phyloP scores from a whole-genome alignment of 2,113 vertebrate genomes.

The Drymodes brunneopygia region DNA sequence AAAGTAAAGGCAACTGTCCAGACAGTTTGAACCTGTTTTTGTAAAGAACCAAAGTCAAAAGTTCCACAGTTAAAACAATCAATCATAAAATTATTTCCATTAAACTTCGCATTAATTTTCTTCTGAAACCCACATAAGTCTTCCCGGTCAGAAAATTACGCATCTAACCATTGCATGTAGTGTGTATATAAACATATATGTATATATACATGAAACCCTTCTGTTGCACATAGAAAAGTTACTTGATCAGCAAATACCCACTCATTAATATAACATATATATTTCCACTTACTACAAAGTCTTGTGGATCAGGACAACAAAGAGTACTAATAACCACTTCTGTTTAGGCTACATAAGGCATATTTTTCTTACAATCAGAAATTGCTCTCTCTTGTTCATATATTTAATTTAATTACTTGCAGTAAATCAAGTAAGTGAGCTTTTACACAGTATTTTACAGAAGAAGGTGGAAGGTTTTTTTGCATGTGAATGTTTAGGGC shows the following conservation, averaged over 20 bases:
- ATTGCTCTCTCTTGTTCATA: not conserved
- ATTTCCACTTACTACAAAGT: not conserved
- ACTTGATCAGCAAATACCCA: not conserved
- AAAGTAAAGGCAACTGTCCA: conserved; percentile 88
- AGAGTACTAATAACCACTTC: not conserved
- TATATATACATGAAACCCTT: not conserved
- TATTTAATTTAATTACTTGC: not conserved
- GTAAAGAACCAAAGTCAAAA: not conserved
- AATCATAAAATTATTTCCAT: not conserved
- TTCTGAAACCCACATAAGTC: not conserved
- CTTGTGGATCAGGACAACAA: not conserved
- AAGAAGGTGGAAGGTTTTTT: not conserved
- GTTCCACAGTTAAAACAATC: not conserved
- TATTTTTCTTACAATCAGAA: not conserved
- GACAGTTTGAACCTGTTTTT: conserved; percentile 86
- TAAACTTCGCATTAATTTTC: not conserved
- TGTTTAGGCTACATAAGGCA: not conserved
- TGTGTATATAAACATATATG: not conserved
- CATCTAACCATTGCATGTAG: not conserved
- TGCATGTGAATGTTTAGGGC: not conserved
- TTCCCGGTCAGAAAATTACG: not conserved
- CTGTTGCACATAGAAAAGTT: not conserved
- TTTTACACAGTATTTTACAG: not conserved
- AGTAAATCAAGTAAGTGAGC: not conserved
- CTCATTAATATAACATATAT: not conserved